Base-by-base conservation (phyloP, 2,113 vertebrate species). In the Rhea pennata region DNA sequence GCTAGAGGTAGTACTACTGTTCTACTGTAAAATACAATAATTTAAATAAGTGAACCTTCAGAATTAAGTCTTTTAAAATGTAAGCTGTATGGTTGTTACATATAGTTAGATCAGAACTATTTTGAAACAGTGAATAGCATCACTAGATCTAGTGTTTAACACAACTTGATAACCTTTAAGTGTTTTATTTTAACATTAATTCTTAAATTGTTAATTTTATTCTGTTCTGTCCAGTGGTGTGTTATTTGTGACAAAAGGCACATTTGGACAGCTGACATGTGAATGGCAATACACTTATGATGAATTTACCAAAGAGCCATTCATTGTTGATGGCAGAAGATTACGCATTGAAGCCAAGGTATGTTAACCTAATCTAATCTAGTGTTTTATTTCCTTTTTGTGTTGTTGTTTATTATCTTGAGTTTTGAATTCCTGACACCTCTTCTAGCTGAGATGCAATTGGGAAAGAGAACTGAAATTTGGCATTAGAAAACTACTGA, bases 221-320 rank as follows among this genome's bases (percentile, higher is more conserved):
- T 89, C 87, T 93, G 61, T 91, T 31, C 31, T 94, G 42, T 84
- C 51, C 95, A 99, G 99, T 95, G 99, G 99, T 33, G 98, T 99
- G 50, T 98, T 99, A 70, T 99, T 99, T 95, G 99, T 99, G 96
- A 99, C 99, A 62, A 99, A 98, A 96, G 99, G 99, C 88, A 99
- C 99, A 1, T 99, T 99, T 97, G 99, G 99, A 79, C 99, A 99
- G 94, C 97, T 99, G 95, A 99, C 99, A 12, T 99, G 99, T 93
- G 99, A 99, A 82, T 99, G 99, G 99, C 99, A 99, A 62, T 99
- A 99, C 92, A 98, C 97, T 81, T 99, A 99, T 5, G 99, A 99
- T 91, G 99, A 99, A 93, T 99, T 99, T 97, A 99, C 99, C 84
- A 99, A 99, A 98, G 98, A 99, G 5, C 99, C 99, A 5, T 98